Evolutionary conservation across 2,888 invertebrate genomes (phyloP).

Genomic region (Drosophila acutilabella): DNA sequence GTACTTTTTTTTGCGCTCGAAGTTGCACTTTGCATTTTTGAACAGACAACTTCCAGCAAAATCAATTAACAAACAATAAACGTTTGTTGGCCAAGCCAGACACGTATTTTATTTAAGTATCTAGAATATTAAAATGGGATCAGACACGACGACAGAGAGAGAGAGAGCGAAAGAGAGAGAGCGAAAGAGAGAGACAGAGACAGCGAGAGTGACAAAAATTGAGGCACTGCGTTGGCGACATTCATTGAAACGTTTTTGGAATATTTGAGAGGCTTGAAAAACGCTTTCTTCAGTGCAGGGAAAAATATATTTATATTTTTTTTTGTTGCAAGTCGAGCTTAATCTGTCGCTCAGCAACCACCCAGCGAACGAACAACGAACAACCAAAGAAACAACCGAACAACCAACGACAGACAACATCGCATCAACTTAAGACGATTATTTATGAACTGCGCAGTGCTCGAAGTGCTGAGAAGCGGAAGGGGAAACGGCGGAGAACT

Average conservation of each 20-base stretch:
- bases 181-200: background rate
- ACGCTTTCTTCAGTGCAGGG: conserved; percentile 36
- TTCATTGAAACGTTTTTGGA: conserved; percentile 80
- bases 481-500: background rate
- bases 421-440: conserved; percentile 80
- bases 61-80: conserved; percentile 84
- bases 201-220: conserved; percentile 66
- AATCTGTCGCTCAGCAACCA: conserved; percentile 54
- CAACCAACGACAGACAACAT: conserved; percentile 50
- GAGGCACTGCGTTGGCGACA: conserved; percentile 77
- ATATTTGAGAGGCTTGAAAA: conserved; percentile 61
- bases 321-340: conserved; percentile 42
- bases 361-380: conserved; percentile 26
- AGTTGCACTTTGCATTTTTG: conserved; percentile 78
- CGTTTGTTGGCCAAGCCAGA: conserved; percentile 82
- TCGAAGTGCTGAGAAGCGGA: background rate
- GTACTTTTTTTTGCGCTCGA: conserved; percentile 41
- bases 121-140: conserved; percentile 85
- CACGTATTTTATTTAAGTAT: conserved; percentile 85
- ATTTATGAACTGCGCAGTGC: conserved; percentile 75
- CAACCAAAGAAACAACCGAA: conserved; percentile 53
- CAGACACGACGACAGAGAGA: conserved; percentile 67
- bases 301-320: conserved; percentile 32
- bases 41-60: conserved; percentile 72
- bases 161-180: background rate